Evolutionary conservation across 1,140 invertebrate species (phyloP).

Genomic region (Chironomus tepperi): DNA sequence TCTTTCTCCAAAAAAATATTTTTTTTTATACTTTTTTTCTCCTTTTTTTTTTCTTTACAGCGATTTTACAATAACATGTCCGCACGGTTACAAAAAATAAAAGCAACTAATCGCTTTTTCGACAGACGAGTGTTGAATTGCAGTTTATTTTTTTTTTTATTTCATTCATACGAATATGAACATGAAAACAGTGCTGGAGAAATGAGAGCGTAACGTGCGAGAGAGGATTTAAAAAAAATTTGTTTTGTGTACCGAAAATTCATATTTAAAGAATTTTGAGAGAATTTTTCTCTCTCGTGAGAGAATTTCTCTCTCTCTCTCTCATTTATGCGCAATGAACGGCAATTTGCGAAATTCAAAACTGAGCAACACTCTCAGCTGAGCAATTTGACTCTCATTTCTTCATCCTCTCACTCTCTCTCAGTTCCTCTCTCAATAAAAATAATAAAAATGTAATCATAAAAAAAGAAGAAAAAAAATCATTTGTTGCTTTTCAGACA

Average conservation of each 20-base stretch:
- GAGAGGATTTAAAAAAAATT: background rate
- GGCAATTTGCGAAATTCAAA: background rate
- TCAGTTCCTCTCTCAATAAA: too few relatives aligned
- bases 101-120: background rate
- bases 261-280: too few relatives aligned
- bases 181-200: background rate
- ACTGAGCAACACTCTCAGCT: background rate
- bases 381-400: background rate
- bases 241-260: too few relatives aligned
- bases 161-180: background rate
- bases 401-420: background rate
- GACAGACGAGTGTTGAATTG: slow-evolving; percentile 11
- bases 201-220: background rate
- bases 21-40: background rate
- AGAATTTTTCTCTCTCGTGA: too few relatives aligned
- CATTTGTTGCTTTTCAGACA: slow-evolving; percentile 10
- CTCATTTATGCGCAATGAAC: too few relatives aligned
- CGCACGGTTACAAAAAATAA: slow-evolving; percentile 21
- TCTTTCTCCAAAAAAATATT: background rate
- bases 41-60: slow-evolving; percentile 19
- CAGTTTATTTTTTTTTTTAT: background rate
- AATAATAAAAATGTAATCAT: background rate
- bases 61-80: slow-evolving; percentile 20
- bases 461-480: background rate
- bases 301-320: too few relatives aligned